Evolutionary conservation across 1,140 invertebrate species (phyloP), one percentile per base, ranked within the genome.

Genomic region (Helicorthomorpha holstii): DNA sequence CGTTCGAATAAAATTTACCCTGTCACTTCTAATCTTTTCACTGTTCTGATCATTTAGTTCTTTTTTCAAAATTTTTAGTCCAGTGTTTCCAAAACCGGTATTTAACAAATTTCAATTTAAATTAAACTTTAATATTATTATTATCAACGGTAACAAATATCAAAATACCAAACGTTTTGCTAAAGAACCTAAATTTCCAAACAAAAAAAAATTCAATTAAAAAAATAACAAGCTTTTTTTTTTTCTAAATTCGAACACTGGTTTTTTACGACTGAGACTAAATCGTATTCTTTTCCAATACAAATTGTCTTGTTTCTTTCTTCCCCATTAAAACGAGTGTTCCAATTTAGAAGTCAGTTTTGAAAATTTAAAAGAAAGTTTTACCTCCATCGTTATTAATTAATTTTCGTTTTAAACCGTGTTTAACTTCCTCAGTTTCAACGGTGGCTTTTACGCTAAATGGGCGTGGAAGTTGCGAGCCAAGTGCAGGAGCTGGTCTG

Each of bases 401-500:
- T 27, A 83, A 63, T 66, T 85, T 85, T 54, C 83, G 73, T 62
- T 85, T 85, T 19, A 83, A 66, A 52, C 75, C 80, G n/a, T 77
- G 78, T 56, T 75, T 80, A 49, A 81, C 76, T 34, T 34, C 7
- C 7, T 34, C 29, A 3, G 23, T 27, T 47, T 76, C 73, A 50
- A 72, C 64, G 57, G 69, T 70, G 55, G 72, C 75, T 56, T 69
- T 66, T 47, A 80, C 73, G 47, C 69, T 73, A 22, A 69, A 72
- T 2, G 86, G 86, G 60, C 88, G 71, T 1, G 92, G 92, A 52
- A 95, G 66, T 64, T 83, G 81, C 16, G 74, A 64, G 16, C 84
- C 83, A 19, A 80, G 70, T 0, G 89, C 85, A 2, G 91, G 90
- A 26, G 81, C 74, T n/a, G 90, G 91, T 67, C 87, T 85, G 63